Percentiles rank a stretch among this genome's conserved stretches.
Evolutionary conservation across 2,888 invertebrate species (phyloP).

Genomic region (Ernsta delagoae): DNA sequence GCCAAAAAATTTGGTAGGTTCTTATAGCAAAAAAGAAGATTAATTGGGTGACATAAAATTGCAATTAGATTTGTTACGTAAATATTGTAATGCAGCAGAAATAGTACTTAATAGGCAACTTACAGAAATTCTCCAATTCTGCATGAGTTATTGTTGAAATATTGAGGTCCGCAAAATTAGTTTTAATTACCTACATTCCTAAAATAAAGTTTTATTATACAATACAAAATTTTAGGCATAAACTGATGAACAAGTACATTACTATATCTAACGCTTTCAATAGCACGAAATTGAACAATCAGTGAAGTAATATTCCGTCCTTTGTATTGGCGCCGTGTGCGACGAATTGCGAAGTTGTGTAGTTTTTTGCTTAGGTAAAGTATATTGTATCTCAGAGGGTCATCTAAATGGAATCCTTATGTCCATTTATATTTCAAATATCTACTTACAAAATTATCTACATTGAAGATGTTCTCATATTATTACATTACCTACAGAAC

Average conservation of each 20-base stretch:
- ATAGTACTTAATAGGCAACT: too few relatives aligned
- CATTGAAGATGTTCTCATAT: background rate
- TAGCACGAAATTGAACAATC: slow-evolving; percentile 10
- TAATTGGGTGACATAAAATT: too few relatives aligned
- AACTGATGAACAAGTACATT: slow-evolving; percentile 2
- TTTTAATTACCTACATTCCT: background rate
- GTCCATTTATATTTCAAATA: background rate
- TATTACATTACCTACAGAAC: too few relatives aligned
- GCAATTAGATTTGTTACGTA: too few relatives aligned
- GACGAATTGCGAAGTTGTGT: slow-evolving; percentile 21
- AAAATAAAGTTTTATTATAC: too few relatives aligned
- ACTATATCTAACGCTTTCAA: slow-evolving; percentile 8
- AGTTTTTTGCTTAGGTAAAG: slow-evolving; percentile 5
- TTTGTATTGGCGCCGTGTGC: slow-evolving; percentile 27
- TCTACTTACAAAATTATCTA: background rate
- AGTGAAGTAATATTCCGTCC: slow-evolving; percentile 24
- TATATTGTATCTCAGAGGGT: slow-evolving; percentile 1
- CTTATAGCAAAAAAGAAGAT: too few relatives aligned
- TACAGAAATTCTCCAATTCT: too few relatives aligned
- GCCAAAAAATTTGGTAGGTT: too few relatives aligned
- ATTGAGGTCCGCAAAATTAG: too few relatives aligned
- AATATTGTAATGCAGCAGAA: too few relatives aligned
- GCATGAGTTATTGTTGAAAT: too few relatives aligned
- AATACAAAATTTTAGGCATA: background rate
- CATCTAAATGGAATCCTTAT: background rate